A percentile compares a stretch with the other conserved stretches of the same genome.
Evolutionary conservation across 2,113 vertebrate genomes (phyloP).

Genomic region (Pygoscelis antarcticus): DNA sequence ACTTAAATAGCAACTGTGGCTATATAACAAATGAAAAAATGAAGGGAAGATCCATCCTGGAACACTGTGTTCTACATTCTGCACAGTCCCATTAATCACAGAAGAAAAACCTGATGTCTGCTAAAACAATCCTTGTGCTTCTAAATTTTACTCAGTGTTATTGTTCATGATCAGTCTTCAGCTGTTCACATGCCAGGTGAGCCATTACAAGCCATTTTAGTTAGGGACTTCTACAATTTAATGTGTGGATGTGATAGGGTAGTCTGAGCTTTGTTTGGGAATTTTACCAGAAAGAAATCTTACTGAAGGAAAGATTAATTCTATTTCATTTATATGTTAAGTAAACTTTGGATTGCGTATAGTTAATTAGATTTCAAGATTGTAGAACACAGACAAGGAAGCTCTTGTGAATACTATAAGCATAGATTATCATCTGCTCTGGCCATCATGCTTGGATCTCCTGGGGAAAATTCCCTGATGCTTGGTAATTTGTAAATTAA

Average conservation of each 20-base stretch:
- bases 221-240: background rate
- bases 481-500: background rate
- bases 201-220: background rate
- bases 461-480: background rate
- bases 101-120: background rate
- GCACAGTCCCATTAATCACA: background rate
- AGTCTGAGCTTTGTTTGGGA: background rate
- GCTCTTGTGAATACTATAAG: background rate
- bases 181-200: background rate
- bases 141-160: background rate
- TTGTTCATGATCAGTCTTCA: background rate
- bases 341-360: background rate
- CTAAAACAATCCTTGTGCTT: background rate
- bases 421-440: background rate
- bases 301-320: background rate
- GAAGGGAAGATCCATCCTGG: background rate
- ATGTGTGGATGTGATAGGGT: background rate
- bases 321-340: background rate
- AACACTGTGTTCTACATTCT: background rate
- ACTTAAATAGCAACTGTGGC: background rate
- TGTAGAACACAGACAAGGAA: background rate
- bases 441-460: background rate
- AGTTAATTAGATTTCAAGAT: background rate
- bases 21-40: background rate
- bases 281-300: background rate